Conservation (phyloP, 2,797 vertebrate species). For the Gastrophryne carolinensis region DNA sequence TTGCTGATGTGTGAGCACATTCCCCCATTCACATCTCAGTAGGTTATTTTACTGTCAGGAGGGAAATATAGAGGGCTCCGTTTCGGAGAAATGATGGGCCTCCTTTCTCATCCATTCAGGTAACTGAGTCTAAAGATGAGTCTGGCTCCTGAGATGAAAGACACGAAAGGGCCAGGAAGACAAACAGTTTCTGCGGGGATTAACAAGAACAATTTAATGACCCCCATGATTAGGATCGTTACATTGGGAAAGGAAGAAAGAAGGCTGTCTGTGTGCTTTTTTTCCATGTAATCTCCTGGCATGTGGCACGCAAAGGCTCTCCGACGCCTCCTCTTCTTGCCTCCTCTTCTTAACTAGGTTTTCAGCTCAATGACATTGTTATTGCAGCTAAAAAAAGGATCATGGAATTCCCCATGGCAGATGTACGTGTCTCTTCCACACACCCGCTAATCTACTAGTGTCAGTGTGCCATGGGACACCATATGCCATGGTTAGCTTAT, state of each 20-base stretch:
- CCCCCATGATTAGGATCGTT: constrained; percentile 41
- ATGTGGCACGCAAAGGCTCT: constrained; percentile 10
- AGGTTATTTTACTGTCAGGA: not conserved
- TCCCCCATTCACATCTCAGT: constrained; percentile 23
- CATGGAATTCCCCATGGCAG: constrained; percentile 42
- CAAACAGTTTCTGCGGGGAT: constrained; percentile 41
- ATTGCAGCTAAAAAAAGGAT: constrained; percentile 42
- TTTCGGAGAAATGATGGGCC: not conserved
- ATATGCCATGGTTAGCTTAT: not conserved
- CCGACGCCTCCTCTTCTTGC: constrained; percentile 13
- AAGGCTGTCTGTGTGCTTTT: constrained; percentile 35
- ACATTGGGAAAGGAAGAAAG: constrained; percentile 21
- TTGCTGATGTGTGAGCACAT: not conserved
- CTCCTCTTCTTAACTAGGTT: constrained; percentile 35
- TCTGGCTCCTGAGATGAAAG: constrained; percentile 27
- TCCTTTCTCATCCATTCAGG: constrained; percentile 19
- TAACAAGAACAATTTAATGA: constrained; percentile 44
- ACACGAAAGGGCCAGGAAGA: constrained; percentile 19
- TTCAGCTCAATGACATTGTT: constrained; percentile 48
- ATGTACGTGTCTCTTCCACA: not conserved
- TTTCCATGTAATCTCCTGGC: constrained; percentile 44
- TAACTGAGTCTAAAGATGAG: constrained; percentile 8
- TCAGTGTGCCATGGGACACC: not conserved
- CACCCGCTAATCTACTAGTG: not conserved
- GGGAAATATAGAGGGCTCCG: not conserved